Evolutionary conservation across 2,113 vertebrate species (phyloP), one percentile per base, ranked within the genome.

Genomic region (Myotis yumanensis): DNA sequence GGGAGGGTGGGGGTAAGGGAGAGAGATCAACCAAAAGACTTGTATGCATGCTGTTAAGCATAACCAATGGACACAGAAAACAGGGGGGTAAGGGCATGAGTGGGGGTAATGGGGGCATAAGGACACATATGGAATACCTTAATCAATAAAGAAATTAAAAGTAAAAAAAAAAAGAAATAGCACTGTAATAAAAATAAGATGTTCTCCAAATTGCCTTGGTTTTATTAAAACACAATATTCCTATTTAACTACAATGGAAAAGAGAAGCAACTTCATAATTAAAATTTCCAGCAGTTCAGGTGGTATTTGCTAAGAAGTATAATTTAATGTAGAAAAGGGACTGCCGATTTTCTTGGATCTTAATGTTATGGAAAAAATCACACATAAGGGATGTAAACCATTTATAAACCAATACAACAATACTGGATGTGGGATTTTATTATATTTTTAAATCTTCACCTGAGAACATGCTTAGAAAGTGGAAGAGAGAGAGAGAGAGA

Each of bases 241-340:
- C 12, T 16, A 0, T 9, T 79, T 68, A 35, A 59, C 52, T 40
- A 1, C 40, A 93, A 16, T 43, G 5, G 11, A 72, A 86, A 43
- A 30, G 0, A 57, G 0, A 57, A 84, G 5, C 0, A 25, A 18
- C 3, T 4, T 3, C 22, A 59, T 3, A 62, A 4, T 62, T 64
- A 54, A 62, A 28, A 28, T 57, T 71, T 80, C 25, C 11, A 84
- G 30, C 0, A 71, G 81, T 64, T 69, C 12, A 28, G 20, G 4
- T 69, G 2, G 2, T n/a, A 46, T 30, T 48, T 11, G 9, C 0
- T 59, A 89, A 59, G 4, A 52, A 59, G 46, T 40, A 14, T 46
- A 25, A 72, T 57, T 88, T 59, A n/a, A 46, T 40, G 59, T 66
- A 66, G 48, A 64, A 90, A 11, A 91, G 52, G 3, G 37, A 71